These are phyloP conservation scores for Coregonus clupeaformis DNA, from an alignment of 2,113 vertebrate genomes.

Conservation along the genomic window DNA sequence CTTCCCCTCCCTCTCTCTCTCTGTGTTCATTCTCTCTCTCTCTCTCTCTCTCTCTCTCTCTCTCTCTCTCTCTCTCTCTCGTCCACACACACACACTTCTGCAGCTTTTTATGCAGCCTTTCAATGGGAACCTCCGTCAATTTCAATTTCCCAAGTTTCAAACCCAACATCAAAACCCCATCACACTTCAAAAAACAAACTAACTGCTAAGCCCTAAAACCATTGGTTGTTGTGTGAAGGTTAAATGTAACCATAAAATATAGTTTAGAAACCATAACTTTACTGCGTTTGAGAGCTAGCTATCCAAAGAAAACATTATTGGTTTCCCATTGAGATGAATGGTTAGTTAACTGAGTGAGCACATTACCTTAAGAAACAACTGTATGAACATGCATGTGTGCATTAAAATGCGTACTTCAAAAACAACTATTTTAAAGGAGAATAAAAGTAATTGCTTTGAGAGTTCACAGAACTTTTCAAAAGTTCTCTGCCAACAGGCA, in stretches of 20 bases:
- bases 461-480: background rate
- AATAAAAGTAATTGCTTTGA: background rate
- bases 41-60: conserved; percentile 12
- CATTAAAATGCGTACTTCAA: background rate
- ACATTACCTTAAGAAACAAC: too few relatives aligned
- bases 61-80: conserved; percentile 7
- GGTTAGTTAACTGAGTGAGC: too few relatives aligned
- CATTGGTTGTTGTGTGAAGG: background rate
- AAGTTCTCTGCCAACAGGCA: background rate
- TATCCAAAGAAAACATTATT: too few relatives aligned
- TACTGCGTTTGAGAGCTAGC: background rate
- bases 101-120: background rate
- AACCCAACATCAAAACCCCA: background rate
- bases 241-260: background rate
- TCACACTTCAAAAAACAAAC: background rate
- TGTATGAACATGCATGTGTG: background rate
- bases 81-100: conserved; percentile 31
- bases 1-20: conserved; percentile 1
- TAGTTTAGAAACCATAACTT: background rate
- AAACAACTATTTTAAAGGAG: background rate
- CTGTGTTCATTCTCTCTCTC: conserved; percentile 5
- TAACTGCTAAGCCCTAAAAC: background rate
- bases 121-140: background rate
- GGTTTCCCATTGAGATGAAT: too few relatives aligned
- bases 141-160: background rate